A percentile compares a stretch with the other conserved stretches of the same genome.
Conservation (phyloP, 2,888 invertebrate genomes). For the Diachrysia chrysitis region DNA sequence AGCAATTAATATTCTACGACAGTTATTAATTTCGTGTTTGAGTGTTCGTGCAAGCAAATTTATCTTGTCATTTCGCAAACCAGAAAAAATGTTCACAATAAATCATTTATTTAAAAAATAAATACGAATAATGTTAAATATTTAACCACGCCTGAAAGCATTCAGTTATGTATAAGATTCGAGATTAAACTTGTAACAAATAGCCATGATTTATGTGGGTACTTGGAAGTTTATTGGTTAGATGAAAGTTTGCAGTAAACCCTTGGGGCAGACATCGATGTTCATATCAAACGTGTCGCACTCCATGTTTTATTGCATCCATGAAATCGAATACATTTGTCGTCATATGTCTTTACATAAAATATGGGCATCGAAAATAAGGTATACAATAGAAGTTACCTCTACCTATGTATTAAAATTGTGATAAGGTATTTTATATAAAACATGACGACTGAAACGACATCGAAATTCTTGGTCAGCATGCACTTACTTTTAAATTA, state of each 20-base stretch:
- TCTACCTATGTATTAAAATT: not conserved
- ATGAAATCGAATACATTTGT: conserved; percentile 25
- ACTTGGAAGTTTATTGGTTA: conserved; percentile 71
- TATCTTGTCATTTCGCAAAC: not conserved
- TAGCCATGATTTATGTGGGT: conserved; percentile 70
- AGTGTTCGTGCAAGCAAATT: not conserved
- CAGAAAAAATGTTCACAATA: not conserved
- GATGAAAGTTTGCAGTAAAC: conserved; percentile 64
- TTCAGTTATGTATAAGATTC: conserved; percentile 36
- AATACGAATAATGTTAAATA: not conserved
- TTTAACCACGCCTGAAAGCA: conserved; percentile 30
- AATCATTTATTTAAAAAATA: not conserved
- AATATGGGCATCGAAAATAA: not conserved
- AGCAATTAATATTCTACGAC: conserved; percentile 7
- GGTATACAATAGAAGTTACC: not conserved
- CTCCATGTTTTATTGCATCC: conserved; percentile 60
- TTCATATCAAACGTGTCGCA: conserved; percentile 62
- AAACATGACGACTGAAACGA: too few species aligned
- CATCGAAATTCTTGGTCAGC: too few species aligned
- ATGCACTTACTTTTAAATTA: too few species aligned
- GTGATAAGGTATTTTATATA: too few species aligned
- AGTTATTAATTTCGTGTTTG: not conserved
- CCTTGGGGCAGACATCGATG: conserved; percentile 60
- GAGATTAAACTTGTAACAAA: conserved; percentile 68
- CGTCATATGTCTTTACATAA: conserved; percentile 1